These are phyloP conservation scores for Allacma fusca DNA, from an alignment of 2,888 invertebrate genomes.

Conservation along the genomic window DNA sequence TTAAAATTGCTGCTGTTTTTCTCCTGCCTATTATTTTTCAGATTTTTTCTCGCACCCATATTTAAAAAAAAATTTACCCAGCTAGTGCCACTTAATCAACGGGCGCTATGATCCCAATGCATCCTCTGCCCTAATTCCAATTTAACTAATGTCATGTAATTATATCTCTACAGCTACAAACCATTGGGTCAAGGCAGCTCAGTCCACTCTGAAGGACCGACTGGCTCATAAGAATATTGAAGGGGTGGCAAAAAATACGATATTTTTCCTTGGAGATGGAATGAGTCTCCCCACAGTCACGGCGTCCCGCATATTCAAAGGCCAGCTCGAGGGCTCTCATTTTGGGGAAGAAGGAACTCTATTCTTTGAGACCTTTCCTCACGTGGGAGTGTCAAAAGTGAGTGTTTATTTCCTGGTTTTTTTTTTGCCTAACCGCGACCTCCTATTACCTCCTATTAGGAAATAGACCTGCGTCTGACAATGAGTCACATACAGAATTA, in stretches of 20 bases:
- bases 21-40: no score
- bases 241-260: constrained; percentile 52
- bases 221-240: constrained; percentile 42
- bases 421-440: no score
- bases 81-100: no score
- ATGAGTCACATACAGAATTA: no score
- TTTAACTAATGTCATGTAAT: no score
- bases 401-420: background rate
- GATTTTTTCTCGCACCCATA: no score
- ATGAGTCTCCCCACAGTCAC: constrained; percentile 62
- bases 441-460: no score
- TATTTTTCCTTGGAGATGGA: constrained; percentile 57
- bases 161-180: background rate
- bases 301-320: constrained; percentile 64
- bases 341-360: constrained; percentile 8
- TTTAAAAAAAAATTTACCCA: no score
- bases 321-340: constrained; percentile 62
- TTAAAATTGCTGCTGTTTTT: no score
- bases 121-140: no score
- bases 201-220: constrained; percentile 36
- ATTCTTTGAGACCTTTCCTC: background rate
- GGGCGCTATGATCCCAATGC: no score
- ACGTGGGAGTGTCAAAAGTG: background rate
- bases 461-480: no score
- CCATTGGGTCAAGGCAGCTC: constrained; percentile 48